Base-by-base conservation (phyloP, 2,113 vertebrate genomes). In the Ahaetulla prasina region DNA sequence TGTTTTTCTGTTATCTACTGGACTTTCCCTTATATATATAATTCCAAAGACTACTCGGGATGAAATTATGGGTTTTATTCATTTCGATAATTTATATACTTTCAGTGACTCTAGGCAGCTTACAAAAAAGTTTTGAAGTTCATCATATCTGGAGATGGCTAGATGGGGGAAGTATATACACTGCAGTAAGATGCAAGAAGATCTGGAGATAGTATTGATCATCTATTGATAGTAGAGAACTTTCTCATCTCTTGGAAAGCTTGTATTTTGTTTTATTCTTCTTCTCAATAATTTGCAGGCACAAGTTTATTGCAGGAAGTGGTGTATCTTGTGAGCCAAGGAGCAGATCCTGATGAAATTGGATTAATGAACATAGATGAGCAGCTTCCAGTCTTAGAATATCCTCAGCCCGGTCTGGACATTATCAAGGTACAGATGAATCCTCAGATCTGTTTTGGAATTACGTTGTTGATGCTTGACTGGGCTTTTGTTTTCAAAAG, bases 321-420 rank as follows among this genome's bases (percentile, higher is more conserved):
- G 85, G 99, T 99, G 2, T 99, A 99, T 97, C 96, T 99, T 14
- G 99, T 99, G 96, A 99, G 99, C 96, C 99, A 99, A 97, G 99
- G 99, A 45, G 99, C 98, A 0, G 99, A 99, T 96, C 99, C 99
- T 0, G 99, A 99, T 91, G 99, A 99, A 96, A 99, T 99, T 4
- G 99, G 99, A 94, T 96, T 99, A 68, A 99, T 99, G 99, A 99
- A 99, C 97, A 99, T 99, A 43, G 99, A 99, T 68, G 99, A 99
- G 93, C 99, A 99, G 93, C 98, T 99, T 88, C 99, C 99, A 0
- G 99, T 99, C 87, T 95, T 99, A 92, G 99, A 99, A 95, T 99
- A 99, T 91, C 99, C 99, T 1, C 99, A 99, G 91, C 99, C 99
- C 0, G 99, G 99, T 10, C 97, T 99, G 95, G 99, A 99, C 92